These are phyloP conservation scores for Felis catus DNA, from an alignment of 2,113 vertebrate species.

Conservation along the genomic window DNA sequence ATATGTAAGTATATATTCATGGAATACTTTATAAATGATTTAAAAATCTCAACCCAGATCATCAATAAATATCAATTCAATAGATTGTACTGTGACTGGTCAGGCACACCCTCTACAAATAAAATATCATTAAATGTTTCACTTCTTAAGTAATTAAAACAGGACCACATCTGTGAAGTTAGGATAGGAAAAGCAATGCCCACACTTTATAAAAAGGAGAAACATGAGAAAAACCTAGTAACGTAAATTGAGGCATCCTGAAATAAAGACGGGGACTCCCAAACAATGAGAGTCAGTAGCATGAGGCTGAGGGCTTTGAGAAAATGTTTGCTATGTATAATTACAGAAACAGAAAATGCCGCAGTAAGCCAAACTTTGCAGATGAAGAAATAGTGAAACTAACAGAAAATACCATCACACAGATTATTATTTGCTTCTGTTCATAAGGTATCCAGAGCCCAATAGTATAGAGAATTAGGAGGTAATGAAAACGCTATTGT, in stretches of 20 bases:
- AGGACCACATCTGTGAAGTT: background rate
- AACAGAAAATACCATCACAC: background rate
- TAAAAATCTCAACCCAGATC: background rate
- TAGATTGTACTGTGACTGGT: background rate
- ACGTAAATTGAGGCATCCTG: background rate
- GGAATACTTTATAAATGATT: background rate
- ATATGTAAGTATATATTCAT: background rate
- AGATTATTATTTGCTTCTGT: background rate
- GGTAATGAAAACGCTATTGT: background rate
- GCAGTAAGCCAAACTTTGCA: background rate
- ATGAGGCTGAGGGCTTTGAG: background rate
- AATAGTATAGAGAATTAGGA: background rate
- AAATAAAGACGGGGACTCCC: background rate
- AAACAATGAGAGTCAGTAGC: background rate
- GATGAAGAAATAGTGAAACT: background rate
- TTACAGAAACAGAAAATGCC: background rate
- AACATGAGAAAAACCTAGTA: background rate
- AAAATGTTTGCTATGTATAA: background rate
- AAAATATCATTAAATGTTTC: background rate
- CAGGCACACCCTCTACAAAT: background rate
- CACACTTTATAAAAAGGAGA: slow-evolving; percentile 16
- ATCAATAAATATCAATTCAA: background rate
- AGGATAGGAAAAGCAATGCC: background rate
- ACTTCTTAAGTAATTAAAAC: background rate
- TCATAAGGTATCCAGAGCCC: background rate